These are phyloP conservation scores for Himalopsyche anomala DNA, from an alignment of 2,888 invertebrate genomes.

Conservation along the genomic window DNA sequence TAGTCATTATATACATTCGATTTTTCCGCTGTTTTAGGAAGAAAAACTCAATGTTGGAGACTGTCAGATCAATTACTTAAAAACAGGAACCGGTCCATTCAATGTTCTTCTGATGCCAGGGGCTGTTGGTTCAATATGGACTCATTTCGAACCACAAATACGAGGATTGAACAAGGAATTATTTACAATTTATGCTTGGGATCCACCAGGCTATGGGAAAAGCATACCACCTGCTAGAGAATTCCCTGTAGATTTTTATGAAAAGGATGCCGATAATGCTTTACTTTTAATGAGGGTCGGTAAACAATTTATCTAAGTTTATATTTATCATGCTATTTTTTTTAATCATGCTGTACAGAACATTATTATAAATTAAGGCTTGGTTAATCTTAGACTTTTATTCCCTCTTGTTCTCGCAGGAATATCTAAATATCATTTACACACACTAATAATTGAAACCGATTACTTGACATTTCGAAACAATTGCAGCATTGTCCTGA, in stretches of 20 bases:
- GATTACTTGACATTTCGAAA: too few species aligned
- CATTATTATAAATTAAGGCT: neutral
- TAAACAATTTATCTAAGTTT: neutral
- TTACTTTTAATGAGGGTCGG: conserved; percentile 83
- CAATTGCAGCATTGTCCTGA: neutral
- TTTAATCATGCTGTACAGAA: too few species aligned
- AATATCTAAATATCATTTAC: too few species aligned
- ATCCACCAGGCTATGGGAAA: conserved; percentile 92
- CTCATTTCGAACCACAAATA: conserved; percentile 88
- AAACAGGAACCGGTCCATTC: conserved; percentile 79
- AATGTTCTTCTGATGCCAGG: conserved; percentile 86
- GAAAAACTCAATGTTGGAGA: conserved; percentile 80
- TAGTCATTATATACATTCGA: too few species aligned
- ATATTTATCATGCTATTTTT: too few species aligned
- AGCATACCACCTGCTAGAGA: conserved; percentile 86
- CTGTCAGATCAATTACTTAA: conserved; percentile 77
- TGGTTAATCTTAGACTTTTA: too few species aligned
- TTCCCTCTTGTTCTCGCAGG: too few species aligned
- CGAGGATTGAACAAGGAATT: conserved; percentile 80
- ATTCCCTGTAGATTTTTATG: conserved; percentile 84
- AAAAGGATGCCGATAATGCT: conserved; percentile 85
- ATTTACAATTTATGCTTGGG: conserved; percentile 85
- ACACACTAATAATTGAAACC: too few species aligned
- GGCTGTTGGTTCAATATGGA: conserved; percentile 87
- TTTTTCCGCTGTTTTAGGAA: conserved; percentile 74